phyloP scores from a whole-genome alignment of 2,113 vertebrate genomes.

The Seriola quinqueradiata region DNA sequence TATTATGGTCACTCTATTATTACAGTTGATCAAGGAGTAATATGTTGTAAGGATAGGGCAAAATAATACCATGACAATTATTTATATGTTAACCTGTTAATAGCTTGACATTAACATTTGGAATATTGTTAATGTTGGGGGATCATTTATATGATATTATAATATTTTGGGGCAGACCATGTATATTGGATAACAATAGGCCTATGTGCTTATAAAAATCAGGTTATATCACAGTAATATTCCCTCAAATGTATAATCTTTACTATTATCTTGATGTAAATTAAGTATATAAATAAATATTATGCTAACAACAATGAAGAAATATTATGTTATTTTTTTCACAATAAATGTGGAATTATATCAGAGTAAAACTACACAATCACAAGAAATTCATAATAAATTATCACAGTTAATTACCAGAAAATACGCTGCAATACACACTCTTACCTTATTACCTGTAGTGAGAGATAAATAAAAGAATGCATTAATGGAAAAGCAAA shows the following conservation, averaged over 20 bases:
- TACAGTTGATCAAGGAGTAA: background rate
- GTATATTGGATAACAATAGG: background rate
- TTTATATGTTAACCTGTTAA: background rate
- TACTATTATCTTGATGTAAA: background rate
- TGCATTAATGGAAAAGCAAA: too few species aligned
- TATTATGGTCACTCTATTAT: background rate
- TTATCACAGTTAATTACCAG: background rate
- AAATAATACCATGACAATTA: background rate
- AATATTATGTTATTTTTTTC: background rate
- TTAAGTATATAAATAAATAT: background rate
- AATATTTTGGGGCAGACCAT: background rate
- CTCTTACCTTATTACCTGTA: too few species aligned
- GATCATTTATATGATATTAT: background rate
- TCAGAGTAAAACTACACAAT: background rate
- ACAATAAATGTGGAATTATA: background rate
- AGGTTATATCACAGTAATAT: background rate
- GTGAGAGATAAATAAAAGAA: too few species aligned
- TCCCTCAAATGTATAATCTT: background rate
- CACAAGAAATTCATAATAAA: background rate
- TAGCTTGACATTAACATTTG: background rate
- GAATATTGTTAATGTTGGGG: background rate
- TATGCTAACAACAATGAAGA: background rate
- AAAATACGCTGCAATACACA: background rate
- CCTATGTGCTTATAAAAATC: background rate
- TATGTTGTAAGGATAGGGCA: background rate